Evolutionary conservation across 2,888 invertebrate species (phyloP), one percentile per base, ranked within the genome.

Genomic region (Spodoptera littoralis): DNA sequence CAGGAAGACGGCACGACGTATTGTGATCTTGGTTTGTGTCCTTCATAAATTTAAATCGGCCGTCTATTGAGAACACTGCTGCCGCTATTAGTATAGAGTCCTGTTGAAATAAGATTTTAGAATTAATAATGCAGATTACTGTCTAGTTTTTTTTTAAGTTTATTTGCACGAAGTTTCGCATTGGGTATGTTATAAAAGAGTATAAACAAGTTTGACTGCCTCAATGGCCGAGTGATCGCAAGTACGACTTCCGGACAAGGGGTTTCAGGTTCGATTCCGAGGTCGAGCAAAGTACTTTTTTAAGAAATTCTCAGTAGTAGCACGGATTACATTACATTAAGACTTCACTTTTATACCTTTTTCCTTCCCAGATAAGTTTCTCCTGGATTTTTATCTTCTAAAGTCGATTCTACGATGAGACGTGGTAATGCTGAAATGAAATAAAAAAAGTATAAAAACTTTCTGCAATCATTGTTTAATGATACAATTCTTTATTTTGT

Each of bases 1-100:
- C 36, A 0, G 92, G 90, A 2, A 90, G 74, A 22, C 81, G 78
- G 60, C 91, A 91, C 0, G 68, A 65, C 6, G 36, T 36, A 2
- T 68, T 67, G 2, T 60, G 12, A 1, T 66, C 65, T 13, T 79
- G 71, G 27, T 68, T 70, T 11, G 63, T 22, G 18, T 85, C 71
- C 48, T 81, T 69, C 4, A 84, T 45, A 12, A 91, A 73, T 50
- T 76, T 74, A 3, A 90, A 45, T 12, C 87, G 85, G n/a, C 91
- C 92, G 4, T 66, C 61, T 1, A 72, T 64, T 0, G 86, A 86
- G 57, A 88, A 86, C 3, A 83, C 76, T 3, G 82, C 85, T 64
- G 85, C 66, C 1, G 75, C 79, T 30, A 92, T 18, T 8, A 67
- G 57, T 11, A 92, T 52, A 3, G 52, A 65, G 44, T 88, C 75